A percentile compares a stretch with the other conserved stretches of the same genome.
phyloP scores from a whole-genome alignment of 1,140 invertebrate genomes.

The Heliconius hermathena region DNA sequence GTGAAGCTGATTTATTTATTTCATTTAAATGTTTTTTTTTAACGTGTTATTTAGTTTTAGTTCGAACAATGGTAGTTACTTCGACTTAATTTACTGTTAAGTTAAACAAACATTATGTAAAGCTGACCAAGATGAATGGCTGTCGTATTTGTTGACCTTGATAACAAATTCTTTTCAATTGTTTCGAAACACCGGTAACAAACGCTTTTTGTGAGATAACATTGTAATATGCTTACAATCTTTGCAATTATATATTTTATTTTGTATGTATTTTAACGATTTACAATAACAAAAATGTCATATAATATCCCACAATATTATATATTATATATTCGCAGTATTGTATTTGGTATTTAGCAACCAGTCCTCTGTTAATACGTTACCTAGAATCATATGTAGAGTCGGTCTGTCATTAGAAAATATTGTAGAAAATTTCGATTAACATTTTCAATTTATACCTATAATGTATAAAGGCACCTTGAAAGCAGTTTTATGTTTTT shows the following conservation, averaged over 20 bases:
- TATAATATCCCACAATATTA: too few relatives aligned
- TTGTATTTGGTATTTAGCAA: not conserved
- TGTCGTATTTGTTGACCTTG: conserved; percentile 53
- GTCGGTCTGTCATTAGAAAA: conserved; percentile 46
- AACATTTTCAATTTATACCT: conserved; percentile 41
- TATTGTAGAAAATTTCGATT: conserved; percentile 55
- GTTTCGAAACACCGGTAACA: conserved; percentile 48
- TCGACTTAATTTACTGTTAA: not conserved
- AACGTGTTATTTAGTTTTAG: too few relatives aligned
- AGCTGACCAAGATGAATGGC: conserved; percentile 48
- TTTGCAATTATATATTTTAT: conserved; percentile 20
- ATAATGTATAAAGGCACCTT: conserved; percentile 65
- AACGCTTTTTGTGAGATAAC: conserved; percentile 38
- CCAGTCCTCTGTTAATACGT: too few relatives aligned
- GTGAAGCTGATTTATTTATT: too few relatives aligned
- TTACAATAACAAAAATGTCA: too few relatives aligned
- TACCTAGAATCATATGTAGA: conserved; percentile 3
- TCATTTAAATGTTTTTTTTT: not conserved
- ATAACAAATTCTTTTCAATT: conserved; percentile 54
- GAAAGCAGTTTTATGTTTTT: conserved; percentile 46
- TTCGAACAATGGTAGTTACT: not conserved
- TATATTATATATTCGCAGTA: too few relatives aligned
- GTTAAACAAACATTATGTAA: conserved; percentile 23
- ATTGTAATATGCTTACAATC: conserved; percentile 36
- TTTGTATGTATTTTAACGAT: too few relatives aligned